phyloP scores from a whole-genome alignment of 2,113 vertebrate genomes.

The Benitochromis conjunctus region DNA sequence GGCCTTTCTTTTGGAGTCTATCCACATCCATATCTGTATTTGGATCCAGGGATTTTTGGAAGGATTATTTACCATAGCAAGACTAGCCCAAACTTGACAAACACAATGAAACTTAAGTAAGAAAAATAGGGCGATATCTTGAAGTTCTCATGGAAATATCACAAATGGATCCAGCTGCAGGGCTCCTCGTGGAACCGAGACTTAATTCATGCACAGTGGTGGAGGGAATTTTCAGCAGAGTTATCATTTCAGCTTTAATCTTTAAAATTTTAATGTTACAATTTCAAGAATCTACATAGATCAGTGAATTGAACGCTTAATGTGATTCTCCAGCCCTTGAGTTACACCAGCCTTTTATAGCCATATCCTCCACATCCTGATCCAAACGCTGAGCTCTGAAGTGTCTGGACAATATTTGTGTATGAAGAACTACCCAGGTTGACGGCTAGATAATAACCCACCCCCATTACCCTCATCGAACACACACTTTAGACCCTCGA shows the following conservation, averaged over 20 bases:
- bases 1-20: not conserved
- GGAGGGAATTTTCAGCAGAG: not conserved
- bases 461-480: conserved; percentile 67
- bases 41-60: not conserved
- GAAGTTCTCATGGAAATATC: not conserved
- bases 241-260: not conserved
- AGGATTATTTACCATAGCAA: not conserved
- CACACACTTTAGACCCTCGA: conserved; percentile 48
- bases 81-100: not conserved
- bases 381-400: conserved; percentile 23
- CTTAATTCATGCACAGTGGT: not conserved
- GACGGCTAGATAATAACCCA: conserved; percentile 32
- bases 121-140: not conserved
- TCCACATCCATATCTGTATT: not conserved
- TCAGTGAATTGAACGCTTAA: not conserved
- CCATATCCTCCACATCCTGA: not conserved
- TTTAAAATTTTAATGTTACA: not conserved
- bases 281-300: not conserved
- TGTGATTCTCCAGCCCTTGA: not conserved
- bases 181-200: not conserved
- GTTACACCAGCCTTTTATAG: not conserved
- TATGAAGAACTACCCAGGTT: not conserved
- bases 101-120: not conserved
- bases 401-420: conserved; percentile 42
- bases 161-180: not conserved